Conservation (phyloP, 2,113 vertebrate genomes). For the Puntigrus tetrazona region DNA sequence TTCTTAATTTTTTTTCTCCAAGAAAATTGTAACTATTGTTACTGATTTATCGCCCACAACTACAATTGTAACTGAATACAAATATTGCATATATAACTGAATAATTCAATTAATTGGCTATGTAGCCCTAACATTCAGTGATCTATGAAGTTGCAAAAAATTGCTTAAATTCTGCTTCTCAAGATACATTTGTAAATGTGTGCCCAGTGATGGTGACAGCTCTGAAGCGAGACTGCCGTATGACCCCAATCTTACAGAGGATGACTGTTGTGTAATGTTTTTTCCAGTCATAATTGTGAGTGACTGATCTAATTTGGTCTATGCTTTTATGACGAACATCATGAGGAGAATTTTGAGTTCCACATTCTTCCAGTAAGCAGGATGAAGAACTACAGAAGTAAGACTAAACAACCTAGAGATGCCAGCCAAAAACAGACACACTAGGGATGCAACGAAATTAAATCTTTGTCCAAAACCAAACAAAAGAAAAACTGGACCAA, state of each 20-base stretch:
- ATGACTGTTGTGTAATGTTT: background rate
- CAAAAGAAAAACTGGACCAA: no score
- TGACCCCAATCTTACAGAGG: background rate
- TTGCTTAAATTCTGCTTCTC: background rate
- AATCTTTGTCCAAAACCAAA: no score
- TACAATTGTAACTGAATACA: no score
- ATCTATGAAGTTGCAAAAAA: background rate
- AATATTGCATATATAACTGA: no score
- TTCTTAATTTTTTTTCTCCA: no score
- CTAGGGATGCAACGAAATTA: no score
- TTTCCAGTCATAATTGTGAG: background rate
- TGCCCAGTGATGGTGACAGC: background rate
- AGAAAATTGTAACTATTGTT: no score
- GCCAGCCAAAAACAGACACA: no score
- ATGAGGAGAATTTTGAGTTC: background rate
- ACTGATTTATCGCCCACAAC: no score
- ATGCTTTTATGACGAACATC: background rate
- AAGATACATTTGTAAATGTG: background rate
- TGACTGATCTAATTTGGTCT: constrained; percentile 18
- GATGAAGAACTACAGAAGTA: constrained; percentile 34
- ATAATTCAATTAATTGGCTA: background rate
- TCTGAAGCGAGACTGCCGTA: background rate
- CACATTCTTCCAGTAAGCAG: background rate
- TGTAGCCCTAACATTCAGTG: background rate
- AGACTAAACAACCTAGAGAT: background rate